phyloP scores from a whole-genome alignment of 2,888 invertebrate species.

The Euplagia quadripunctaria region DNA sequence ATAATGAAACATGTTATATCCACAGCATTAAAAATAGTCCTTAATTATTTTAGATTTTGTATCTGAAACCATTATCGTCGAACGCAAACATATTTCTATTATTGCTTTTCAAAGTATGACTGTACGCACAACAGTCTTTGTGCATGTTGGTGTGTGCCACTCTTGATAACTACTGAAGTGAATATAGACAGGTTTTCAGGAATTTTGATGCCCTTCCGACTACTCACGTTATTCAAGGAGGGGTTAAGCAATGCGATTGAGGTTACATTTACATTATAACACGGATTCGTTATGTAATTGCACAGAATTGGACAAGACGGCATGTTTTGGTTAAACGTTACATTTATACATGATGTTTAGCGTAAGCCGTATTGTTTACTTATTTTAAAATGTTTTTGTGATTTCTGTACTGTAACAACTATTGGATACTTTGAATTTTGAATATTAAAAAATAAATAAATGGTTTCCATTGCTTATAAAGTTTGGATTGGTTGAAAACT shows the following conservation, averaged over 20 bases:
- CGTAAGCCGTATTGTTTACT: too few relatives aligned
- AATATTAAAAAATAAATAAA: too few relatives aligned
- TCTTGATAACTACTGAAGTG: slow-evolving; percentile 45
- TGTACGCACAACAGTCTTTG: not conserved
- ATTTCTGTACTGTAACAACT: too few relatives aligned
- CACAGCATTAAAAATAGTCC: too few relatives aligned
- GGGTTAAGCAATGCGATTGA: slow-evolving; percentile 20
- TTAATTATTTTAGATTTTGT: too few relatives aligned
- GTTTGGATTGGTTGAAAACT: too few relatives aligned
- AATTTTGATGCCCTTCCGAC: slow-evolving; percentile 49
- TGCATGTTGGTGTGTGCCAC: slow-evolving; percentile 28
- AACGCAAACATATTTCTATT: not conserved
- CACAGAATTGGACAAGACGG: not conserved
- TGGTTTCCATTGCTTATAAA: too few relatives aligned
- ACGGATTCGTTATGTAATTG: slow-evolving; percentile 12
- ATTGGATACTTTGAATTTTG: too few relatives aligned
- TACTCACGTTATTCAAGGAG: slow-evolving; percentile 10
- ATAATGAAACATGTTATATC: too few relatives aligned
- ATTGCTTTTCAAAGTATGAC: not conserved
- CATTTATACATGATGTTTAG: not conserved
- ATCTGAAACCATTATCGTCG: too few relatives aligned
- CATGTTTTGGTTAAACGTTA: not conserved
- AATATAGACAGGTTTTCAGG: slow-evolving; percentile 32
- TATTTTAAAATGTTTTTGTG: too few relatives aligned
- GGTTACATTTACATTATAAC: slow-evolving; percentile 15